Evolutionary conservation across 2,888 invertebrate genomes (phyloP), one percentile per base, ranked within the genome.

Genomic region (Danaus chrysippus): DNA sequence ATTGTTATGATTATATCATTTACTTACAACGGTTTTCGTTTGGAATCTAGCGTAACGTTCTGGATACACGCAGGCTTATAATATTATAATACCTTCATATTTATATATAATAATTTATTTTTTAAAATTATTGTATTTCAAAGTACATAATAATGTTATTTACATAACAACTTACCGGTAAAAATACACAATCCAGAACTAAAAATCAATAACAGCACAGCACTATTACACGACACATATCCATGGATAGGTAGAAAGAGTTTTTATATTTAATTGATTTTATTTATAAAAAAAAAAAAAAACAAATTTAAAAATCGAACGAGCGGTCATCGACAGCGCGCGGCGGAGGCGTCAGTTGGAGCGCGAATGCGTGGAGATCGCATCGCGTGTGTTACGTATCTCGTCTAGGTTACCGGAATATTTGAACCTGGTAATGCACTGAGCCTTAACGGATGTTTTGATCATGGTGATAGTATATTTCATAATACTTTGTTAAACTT

Each of bases 301-400:
- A 73, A 72, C 71, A 65, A 71, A 76, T 76, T 79, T 68, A 69
- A 76, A 78, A 72, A 78, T 76, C 70, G 74, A 76, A 76, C 71
- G 68, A 71, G 71, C 69, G 66, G 71, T 75, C 68, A 66, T 64
- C 73, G 63, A 62, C 59, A 77, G 80, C 86, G 86, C 80, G 83
- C 83, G 76, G 72, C 73, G 68, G 68, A 75, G 74, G 67, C 79
- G 79, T 78, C 77, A 73, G 74, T 75, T 75, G 74, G 73, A 71
- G 77, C 74, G 72, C 78, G 84, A 87, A 82, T 87, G 87, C 81
- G 80, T 79, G 70, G 67, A 58, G 72, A 73, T 71, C 60, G 67
- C 62, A 69, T 73, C 72, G 72, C 71, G 71, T 71, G 71, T 76
- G 71, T 85, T 83, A 82, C 81, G 75, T 72, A 68, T 67, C 59